phyloP scores from a whole-genome alignment of 2,797 vertebrate species.

The Oreonectes daqikongensis region DNA sequence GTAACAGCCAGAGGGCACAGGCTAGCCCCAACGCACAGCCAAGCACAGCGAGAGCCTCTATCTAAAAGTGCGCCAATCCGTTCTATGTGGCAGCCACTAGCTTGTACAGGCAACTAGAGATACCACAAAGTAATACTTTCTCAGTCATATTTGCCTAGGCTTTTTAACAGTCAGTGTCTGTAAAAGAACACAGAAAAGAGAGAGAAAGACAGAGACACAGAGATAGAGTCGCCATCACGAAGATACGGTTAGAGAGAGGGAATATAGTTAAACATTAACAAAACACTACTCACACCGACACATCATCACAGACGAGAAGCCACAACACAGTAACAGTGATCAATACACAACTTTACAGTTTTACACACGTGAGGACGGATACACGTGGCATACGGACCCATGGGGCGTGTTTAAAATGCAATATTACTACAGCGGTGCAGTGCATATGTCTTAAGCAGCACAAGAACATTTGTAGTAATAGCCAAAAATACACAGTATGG shows the following conservation, averaged over 20 bases:
- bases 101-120: constrained; percentile 48
- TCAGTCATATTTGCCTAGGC: constrained; percentile 57
- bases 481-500: too few species aligned
- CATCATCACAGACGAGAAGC: constrained; percentile 18
- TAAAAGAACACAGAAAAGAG: constrained; percentile 56
- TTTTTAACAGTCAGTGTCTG: constrained; percentile 60
- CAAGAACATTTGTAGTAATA: too few species aligned
- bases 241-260: constrained; percentile 48
- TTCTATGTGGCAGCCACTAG: constrained; percentile 26
- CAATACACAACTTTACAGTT: not conserved
- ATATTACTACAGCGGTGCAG: not conserved
- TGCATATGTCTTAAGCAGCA: too few species aligned
- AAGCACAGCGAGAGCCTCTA: constrained; percentile 32
- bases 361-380: not conserved
- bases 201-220: constrained; percentile 33
- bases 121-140: constrained; percentile 51
- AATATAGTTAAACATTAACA: constrained; percentile 34
- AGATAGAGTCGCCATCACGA: constrained; percentile 60
- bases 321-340: constrained; percentile 25
- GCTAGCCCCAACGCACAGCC: constrained; percentile 4
- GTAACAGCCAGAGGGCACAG: constrained; percentile 34
- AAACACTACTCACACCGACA: constrained; percentile 36
- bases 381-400: not conserved
- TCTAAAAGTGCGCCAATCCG: constrained; percentile 6
- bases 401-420: not conserved